Evolutionary conservation across 2,888 invertebrate species (phyloP), one percentile per base, ranked within the genome.

Genomic region (Agyllia agylla): DNA sequence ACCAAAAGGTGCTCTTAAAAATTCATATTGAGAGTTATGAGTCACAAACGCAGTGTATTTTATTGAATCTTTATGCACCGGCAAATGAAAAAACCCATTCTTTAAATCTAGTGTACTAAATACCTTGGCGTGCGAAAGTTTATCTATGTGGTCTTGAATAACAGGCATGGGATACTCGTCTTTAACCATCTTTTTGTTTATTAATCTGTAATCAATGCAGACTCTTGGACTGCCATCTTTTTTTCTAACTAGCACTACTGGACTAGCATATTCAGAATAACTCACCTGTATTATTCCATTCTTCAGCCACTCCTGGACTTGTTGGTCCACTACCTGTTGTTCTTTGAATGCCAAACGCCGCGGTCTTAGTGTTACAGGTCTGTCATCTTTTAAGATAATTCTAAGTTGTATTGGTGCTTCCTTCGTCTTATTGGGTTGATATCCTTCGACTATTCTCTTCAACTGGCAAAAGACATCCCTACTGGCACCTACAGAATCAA

Each of bases 311-410:
- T 42, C 42, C 3, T 0, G 0, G 1, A 83, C n/a, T 30, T 73
- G 83, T 2, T 17, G 9, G 0, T 73, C 38, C 0, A 73, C 88
- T n/a, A 57, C 33, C 13, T 84, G 13, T 33, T 92, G 81, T n/a
- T 93, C 90, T 3, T 13, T 80, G 11, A 88, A 17, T 2, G 92
- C 33, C 1, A 92, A 20, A 13, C 90, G 85, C n/a, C 92, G 30
- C 3, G 92, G 93, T n/a, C 92, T 86, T 17, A 93, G 92, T n/a
- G 86, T 81, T 1, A 94, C 89, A 27, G 93, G 93, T 2, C 92
- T 78, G 31, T 93, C 92, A 81, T 93, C 92, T 79, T 92, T 93
- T 15, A 94, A 20, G 20, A 92, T 35, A n/a, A 92, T 94, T n/a
- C 87, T 89, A 38, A 94, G 3, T 70, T 93, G 24, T 11, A 93